These are phyloP conservation scores for Perithous albicinctus DNA, from an alignment of 2,888 invertebrate genomes.

Conservation along the genomic window DNA sequence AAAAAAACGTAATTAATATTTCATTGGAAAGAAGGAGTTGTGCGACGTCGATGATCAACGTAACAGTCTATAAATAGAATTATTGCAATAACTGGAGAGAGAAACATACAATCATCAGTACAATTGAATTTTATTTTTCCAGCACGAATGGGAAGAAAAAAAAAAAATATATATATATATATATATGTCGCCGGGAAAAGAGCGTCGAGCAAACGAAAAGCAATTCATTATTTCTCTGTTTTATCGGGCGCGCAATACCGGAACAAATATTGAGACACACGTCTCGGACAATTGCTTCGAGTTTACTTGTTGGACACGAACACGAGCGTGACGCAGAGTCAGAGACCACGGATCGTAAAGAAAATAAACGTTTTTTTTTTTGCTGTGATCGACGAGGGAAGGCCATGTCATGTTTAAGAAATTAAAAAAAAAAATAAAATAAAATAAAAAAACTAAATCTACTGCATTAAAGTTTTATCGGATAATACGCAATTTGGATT, in stretches of 20 bases:
- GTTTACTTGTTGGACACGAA: conserved; percentile 18
- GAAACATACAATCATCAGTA: not conserved
- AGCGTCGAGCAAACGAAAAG: not conserved
- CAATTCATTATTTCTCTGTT: conserved; percentile 36
- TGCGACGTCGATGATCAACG: conserved; percentile 1
- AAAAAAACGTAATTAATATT: conserved; percentile 40
- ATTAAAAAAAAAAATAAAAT: conserved; percentile 17
- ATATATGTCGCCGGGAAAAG: not conserved
- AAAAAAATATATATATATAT: too few relatives aligned
- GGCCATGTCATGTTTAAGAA: not conserved
- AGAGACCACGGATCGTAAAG: conserved; percentile 2
- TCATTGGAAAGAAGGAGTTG: not conserved
- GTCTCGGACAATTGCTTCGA: not conserved
- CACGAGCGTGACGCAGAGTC: conserved; percentile 13
- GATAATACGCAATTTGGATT: not conserved
- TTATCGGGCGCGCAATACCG: conserved; percentile 11
- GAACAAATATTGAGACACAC: conserved; percentile 36
- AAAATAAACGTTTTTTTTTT: not conserved
- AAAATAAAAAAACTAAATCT: too few relatives aligned
- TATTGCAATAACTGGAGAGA: conserved; percentile 34
- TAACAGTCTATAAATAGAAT: conserved; percentile 46
- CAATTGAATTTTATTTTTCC: not conserved
- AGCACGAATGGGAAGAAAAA: too few relatives aligned
- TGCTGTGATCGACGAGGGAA: not conserved
- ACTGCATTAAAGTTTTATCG: not conserved